These are phyloP conservation scores for silkworm (Bombyx mori) DNA, from an alignment of 1,140 invertebrate genomes.

Conservation along the genomic window DNA sequence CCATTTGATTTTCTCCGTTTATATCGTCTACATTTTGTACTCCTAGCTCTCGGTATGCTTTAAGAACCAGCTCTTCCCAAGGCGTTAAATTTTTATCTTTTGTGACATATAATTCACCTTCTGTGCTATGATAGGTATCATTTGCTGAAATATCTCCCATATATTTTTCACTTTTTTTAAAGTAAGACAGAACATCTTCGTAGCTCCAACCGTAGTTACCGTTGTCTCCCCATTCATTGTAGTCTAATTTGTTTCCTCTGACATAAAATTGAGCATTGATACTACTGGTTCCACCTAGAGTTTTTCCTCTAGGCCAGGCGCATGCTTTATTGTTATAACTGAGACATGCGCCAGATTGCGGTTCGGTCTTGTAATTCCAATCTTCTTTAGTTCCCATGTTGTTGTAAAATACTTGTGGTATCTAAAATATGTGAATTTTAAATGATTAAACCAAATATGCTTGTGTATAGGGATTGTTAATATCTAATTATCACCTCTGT, in stretches of 20 bases:
- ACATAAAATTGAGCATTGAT: constrained; percentile 80
- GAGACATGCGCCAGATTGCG: constrained; percentile 55
- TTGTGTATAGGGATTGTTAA: not conserved
- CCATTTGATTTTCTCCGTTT: constrained; percentile 65
- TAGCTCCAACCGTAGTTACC: constrained; percentile 64
- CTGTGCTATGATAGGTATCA: constrained; percentile 63
- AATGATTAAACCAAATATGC: not conserved
- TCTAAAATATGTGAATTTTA: constrained; percentile 19
- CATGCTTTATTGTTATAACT: constrained; percentile 44
- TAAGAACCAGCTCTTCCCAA: constrained; percentile 78
- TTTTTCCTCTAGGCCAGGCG: constrained; percentile 71
- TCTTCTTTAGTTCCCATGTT: constrained; percentile 48
- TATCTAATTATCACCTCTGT: constrained; percentile 6
- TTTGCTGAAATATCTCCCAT: constrained; percentile 67
- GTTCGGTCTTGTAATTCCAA: constrained; percentile 72
- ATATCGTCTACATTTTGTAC: constrained; percentile 73
- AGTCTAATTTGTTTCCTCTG: constrained; percentile 76
- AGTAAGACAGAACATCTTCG: constrained; percentile 58
- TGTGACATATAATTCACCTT: constrained; percentile 85
- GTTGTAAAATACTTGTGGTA: constrained; percentile 28
- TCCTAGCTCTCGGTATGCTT: constrained; percentile 80
- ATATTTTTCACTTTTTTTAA: constrained; percentile 73
- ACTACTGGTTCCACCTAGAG: constrained; percentile 75
- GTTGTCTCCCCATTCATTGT: constrained; percentile 74
- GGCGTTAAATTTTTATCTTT: constrained; percentile 75